Percentiles rank a stretch among this genome's conserved stretches.
phyloP scores from a whole-genome alignment of 2,888 invertebrate species.

The Leptopilina syphax region DNA sequence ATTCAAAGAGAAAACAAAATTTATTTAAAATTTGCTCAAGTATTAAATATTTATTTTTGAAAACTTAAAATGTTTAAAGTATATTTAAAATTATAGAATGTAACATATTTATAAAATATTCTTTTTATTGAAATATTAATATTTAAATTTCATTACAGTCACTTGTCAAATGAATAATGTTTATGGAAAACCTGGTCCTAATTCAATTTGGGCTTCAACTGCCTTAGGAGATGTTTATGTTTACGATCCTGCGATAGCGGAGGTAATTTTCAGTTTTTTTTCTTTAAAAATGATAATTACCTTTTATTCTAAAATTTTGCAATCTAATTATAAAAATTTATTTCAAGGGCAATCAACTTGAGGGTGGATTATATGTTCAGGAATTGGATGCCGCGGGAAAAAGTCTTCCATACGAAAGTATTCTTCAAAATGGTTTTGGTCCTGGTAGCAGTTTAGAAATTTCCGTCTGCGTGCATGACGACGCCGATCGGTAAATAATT shows the following conservation, averaged over 20 bases:
- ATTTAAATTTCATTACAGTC: constrained; percentile 74
- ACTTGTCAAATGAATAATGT: constrained; percentile 86
- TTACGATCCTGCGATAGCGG: constrained; percentile 85
- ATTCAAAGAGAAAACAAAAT: background rate
- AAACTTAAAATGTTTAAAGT: no score
- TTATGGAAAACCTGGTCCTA: constrained; percentile 83
- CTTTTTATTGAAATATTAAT: no score
- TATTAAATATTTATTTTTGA: background rate
- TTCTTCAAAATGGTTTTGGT: constrained; percentile 86
- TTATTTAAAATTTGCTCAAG: background rate
- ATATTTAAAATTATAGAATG: no score
- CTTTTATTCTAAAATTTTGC: background rate
- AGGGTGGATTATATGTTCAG: constrained; percentile 75
- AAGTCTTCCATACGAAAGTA: constrained; percentile 81
- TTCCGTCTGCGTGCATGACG: constrained; percentile 86
- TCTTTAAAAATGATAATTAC: constrained; percentile 70
- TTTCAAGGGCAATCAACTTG: constrained; percentile 68
- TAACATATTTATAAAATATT: no score
- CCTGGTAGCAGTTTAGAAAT: constrained; percentile 84
- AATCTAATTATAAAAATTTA: background rate
- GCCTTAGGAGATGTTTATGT: constrained; percentile 89
- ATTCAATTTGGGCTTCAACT: constrained; percentile 88
- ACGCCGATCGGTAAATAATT: constrained; percentile 79
- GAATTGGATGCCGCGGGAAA: constrained; percentile 86
- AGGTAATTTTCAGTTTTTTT: constrained; percentile 77